These are phyloP conservation scores for Paratrypauchen microcephalus DNA, from an alignment of 2,797 vertebrate genomes.

Conservation along the genomic window DNA sequence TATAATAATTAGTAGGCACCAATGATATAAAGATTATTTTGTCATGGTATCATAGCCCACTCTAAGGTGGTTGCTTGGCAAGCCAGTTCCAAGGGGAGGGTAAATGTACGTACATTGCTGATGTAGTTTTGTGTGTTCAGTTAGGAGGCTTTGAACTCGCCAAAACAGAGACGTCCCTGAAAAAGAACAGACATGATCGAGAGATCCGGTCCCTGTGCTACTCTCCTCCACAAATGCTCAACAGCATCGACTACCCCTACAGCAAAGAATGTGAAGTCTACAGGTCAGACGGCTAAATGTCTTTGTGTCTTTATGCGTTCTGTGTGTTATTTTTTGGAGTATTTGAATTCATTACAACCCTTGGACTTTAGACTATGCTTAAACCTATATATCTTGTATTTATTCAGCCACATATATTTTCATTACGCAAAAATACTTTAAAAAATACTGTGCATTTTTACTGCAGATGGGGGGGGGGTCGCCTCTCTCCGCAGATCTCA, in stretches of 20 bases:
- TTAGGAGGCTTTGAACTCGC: conserved; percentile 86
- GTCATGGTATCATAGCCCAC: too few relatives aligned
- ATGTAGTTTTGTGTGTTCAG: conserved; percentile 55
- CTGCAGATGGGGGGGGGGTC: too few relatives aligned
- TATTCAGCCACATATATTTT: too few relatives aligned
- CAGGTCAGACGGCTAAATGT: conserved; percentile 72
- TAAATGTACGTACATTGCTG: not conserved
- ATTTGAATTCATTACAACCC: too few relatives aligned
- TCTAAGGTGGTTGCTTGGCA: too few relatives aligned
- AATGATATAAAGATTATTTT: not conserved
- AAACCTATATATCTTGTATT: too few relatives aligned
- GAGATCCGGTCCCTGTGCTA: conserved; percentile 67
- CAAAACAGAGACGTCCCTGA: conserved; percentile 85
- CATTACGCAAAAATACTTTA: too few relatives aligned
- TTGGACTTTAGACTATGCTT: too few relatives aligned
- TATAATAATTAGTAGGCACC: not conserved
- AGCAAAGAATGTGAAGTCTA: conserved; percentile 85
- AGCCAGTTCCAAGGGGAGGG: too few relatives aligned
- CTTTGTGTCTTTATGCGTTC: not conserved
- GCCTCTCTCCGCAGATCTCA: too few relatives aligned
- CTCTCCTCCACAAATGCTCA: conserved; percentile 76
- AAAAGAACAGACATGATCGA: conserved; percentile 31
- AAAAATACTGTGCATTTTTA: too few relatives aligned
- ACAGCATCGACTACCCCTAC: conserved; percentile 63
- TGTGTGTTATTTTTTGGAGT: not conserved